Base-by-base conservation (phyloP, 37 sponge, comb jelly and placozoan genomes). In the Ephydatia muelleri region DNA sequence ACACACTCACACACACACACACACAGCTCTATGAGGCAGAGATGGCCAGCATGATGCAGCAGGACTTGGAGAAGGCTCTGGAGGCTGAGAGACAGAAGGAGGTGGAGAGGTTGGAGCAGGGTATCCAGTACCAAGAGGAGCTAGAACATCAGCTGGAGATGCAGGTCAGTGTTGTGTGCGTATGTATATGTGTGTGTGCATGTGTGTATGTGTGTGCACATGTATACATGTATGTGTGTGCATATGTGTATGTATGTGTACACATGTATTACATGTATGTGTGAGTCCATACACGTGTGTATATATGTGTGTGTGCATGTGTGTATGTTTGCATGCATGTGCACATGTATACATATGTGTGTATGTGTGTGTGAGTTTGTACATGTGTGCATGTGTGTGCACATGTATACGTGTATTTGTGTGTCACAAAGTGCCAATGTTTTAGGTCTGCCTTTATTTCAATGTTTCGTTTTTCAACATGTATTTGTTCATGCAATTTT, bases 91-190 rank as follows among this genome's bases (percentile, higher is more conserved):
- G 9, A 64, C 38, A 72, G 86, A 82, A 87, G 66, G 92, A 94
- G 72, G 72, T 74, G 40, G 87, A 91, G 73, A 83, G 79, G 23
- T 83, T 77, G 82, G 84, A 92, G 40, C 82, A 88, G 83, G 90
- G 81, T 35, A 34, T 96, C 66, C 68, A 83, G 74, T 98, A 98
- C 68, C 96, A 95, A 67, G 89, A 90, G 33, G 81, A 93, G 80
- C 88, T 98, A 34, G 96, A 98, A 78, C 87, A 77, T 12, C 98
- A 98, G 76, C 91, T 98, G 19, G 93, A 94, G 68, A 96, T 96
- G 80, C 94, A 98, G 83, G 93, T 90, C 19, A 22, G 78, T 27
- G 23, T 22, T 77, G 68, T 80, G 75, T 80, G 75, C 16, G 76
- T 80, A 36, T 57, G 66, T 80, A 8, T 36, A 16, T 87, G 47